phyloP scores from a whole-genome alignment of 2,888 invertebrate genomes.

The Cephus rjabovi region DNA sequence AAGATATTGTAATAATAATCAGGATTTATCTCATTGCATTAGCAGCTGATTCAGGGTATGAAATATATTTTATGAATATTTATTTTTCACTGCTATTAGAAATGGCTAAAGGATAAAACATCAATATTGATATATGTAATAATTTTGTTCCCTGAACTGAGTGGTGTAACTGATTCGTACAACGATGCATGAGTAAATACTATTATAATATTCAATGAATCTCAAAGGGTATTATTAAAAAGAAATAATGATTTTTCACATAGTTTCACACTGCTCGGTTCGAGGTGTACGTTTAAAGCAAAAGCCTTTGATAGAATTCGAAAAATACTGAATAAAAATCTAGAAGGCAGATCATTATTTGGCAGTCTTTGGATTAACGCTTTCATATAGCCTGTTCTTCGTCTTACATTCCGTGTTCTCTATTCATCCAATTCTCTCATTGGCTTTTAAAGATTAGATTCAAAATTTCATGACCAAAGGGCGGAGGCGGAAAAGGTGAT shows the following conservation, averaged over 20 bases:
- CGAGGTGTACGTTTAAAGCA: background rate
- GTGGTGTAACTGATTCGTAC: background rate
- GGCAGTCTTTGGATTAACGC: background rate
- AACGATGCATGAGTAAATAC: background rate
- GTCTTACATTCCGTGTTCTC: background rate
- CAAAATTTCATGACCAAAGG: background rate
- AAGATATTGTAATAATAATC: conserved; percentile 1
- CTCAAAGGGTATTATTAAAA: background rate
- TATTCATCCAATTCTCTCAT: background rate
- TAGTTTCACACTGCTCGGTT: background rate
- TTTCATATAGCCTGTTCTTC: background rate
- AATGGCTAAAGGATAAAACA: background rate
- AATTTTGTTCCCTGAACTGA: background rate
- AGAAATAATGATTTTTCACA: background rate
- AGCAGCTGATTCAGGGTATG: conserved; percentile 12
- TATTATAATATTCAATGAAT: background rate
- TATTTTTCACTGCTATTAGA: conserved; percentile 4
- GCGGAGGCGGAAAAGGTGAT: background rate
- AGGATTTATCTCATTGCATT: conserved; percentile 8
- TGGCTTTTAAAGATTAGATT: background rate
- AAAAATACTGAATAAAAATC: background rate
- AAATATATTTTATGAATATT: conserved; percentile 11
- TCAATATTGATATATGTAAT: conserved; percentile 4
- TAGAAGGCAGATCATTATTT: background rate
- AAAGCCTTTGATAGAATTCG: background rate